Evolutionary conservation across 1,140 invertebrate genomes (phyloP).

Genomic region (Wiebesia pumilae): DNA sequence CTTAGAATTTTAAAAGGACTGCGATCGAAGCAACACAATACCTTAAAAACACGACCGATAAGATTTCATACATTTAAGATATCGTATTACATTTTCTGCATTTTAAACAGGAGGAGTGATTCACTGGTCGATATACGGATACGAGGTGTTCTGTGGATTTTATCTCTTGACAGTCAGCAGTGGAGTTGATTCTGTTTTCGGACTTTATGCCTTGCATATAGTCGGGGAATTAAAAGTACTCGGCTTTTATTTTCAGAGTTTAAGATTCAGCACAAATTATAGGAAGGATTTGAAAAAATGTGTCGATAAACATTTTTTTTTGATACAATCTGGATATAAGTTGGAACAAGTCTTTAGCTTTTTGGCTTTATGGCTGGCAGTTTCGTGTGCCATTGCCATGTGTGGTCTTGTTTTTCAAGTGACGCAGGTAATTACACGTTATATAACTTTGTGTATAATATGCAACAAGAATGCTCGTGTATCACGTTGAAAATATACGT

Average conservation of each 20-base stretch:
- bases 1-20: too few relatives aligned
- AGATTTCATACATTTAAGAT: too few relatives aligned
- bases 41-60: too few relatives aligned
- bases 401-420: constrained; percentile 61
- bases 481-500: too few relatives aligned
- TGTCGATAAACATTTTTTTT: constrained; percentile 40
- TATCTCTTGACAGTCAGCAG: constrained; percentile 50
- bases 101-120: constrained; percentile 35
- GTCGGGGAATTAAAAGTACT: constrained; percentile 50
- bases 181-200: constrained; percentile 60
- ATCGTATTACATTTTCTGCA: not conserved
- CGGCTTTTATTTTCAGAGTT: constrained; percentile 49
- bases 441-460: too few relatives aligned
- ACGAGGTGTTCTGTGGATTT: constrained; percentile 44
- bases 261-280: constrained; percentile 37
- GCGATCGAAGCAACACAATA: too few relatives aligned
- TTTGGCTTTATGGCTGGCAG: constrained; percentile 53
- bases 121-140: constrained; percentile 54
- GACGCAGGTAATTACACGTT: constrained; percentile 51
- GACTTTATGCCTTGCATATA: constrained; percentile 59
- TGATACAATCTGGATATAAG: constrained; percentile 49
- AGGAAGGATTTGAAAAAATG: constrained; percentile 47
- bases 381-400: constrained; percentile 57
- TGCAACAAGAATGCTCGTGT: too few relatives aligned
- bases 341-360: constrained; percentile 59